A percentile compares a stretch with the other conserved stretches of the same genome.
These are phyloP conservation scores for Melanotaenia trifasciata DNA, from an alignment of 2,797 vertebrate genomes.

Conservation along the genomic window DNA sequence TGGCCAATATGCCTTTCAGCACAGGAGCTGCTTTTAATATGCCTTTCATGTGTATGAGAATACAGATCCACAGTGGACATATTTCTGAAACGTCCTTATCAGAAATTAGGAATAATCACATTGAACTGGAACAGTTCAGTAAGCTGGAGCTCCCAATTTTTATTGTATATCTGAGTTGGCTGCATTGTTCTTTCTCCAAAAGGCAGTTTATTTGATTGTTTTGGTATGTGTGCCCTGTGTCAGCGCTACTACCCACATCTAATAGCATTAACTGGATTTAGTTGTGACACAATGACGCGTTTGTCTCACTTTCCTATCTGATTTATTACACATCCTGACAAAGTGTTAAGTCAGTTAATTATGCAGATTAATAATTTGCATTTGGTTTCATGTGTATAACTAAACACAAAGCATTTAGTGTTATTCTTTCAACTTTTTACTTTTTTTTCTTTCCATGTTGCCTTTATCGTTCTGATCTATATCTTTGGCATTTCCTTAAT, in stretches of 20 bases:
- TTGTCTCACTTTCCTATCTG: slow-evolving; percentile 61
- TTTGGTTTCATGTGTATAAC: not conserved
- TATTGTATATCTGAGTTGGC: slow-evolving; percentile 18
- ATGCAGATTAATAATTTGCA: not conserved
- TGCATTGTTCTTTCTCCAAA: slow-evolving; percentile 42
- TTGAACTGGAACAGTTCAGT: slow-evolving; percentile 6
- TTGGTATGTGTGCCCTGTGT: slow-evolving; percentile 27
- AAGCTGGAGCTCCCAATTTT: not conserved
- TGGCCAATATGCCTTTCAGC: slow-evolving; percentile 47
- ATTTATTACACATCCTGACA: slow-evolving; percentile 22
- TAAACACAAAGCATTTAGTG: not conserved
- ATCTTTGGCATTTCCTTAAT: slow-evolving; percentile 33
- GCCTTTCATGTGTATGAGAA: slow-evolving; percentile 30
- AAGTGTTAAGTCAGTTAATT: slow-evolving; percentile 15
- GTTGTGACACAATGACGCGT: slow-evolving; percentile 58
- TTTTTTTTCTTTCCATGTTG: not conserved
- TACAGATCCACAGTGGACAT: slow-evolving; percentile 3
- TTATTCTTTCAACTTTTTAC: slow-evolving; percentile 17
- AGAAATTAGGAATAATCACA: slow-evolving; percentile 9
- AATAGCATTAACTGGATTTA: slow-evolving; percentile 79
- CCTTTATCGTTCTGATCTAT: slow-evolving; percentile 13
- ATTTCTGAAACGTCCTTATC: slow-evolving; percentile 21
- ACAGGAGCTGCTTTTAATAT: slow-evolving; percentile 18
- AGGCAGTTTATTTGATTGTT: slow-evolving; percentile 53
- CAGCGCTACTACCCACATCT: slow-evolving; percentile 35